Base-by-base conservation (phyloP, 92 coral and sea anemone genomes). In the Diadumene lineata region DNA sequence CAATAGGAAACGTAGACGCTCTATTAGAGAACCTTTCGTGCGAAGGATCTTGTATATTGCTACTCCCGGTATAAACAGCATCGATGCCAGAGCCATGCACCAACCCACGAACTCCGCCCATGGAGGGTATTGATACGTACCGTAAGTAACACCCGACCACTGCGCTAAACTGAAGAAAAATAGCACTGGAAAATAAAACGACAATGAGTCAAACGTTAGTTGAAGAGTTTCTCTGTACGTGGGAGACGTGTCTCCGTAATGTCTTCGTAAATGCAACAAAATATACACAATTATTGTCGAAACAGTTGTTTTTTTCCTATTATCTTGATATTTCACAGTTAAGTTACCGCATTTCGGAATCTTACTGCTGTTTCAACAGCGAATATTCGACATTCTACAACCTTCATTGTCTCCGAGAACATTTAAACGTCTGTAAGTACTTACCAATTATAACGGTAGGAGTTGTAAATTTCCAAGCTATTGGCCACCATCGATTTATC, bases 101-200 rank as follows among this genome's bases (percentile, higher is more conserved):
- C 99, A 96, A 8, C 99, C 99, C 11, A 87, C 70, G 70, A 86
- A 89, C 79, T 96, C 99, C 7, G 97, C 99, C 96, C 93, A 84
- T 0, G 68, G 79, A 7, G 99, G 99, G 84, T 96, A 96, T 70
- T 92, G 64, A 68, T 96, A 96, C 15, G 73, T 28, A 27, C 88
- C 99, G 66, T 86, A 89, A 31, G 74, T 32, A 31, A 94, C 97
- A 2, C 98, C 98, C 22, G 76, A 79, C 98, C 98, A 94, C 68
- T 93, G 92, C 9, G 81, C 77, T 30, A 92, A 60, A 60, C 92
- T 86, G 75, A 89, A 92, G 60, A 94, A 50, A 73, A 96, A 96
- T 46, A 96, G 87, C 43, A 97, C 99, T 91, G 81, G 23, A 64
- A 60, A 27, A 27, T 64, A 32, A 15, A 24, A 16, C 23, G 17